These are phyloP conservation scores for Planiliza haematocheilus DNA, from an alignment of 2,113 vertebrate species.

Conservation along the genomic window DNA sequence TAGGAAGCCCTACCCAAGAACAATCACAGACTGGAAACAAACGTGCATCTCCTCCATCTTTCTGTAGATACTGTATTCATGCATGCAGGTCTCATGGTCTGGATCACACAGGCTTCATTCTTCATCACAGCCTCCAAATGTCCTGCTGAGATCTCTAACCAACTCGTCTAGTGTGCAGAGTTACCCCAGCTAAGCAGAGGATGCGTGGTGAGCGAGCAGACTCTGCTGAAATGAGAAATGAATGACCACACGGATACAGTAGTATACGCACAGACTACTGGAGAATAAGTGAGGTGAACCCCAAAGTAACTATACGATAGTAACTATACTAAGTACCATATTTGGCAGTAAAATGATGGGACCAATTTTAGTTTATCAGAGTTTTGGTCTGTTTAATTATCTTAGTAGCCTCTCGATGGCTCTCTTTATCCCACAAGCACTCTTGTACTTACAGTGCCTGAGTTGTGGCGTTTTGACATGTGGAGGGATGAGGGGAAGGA, in stretches of 20 bases:
- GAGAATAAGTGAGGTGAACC: not conserved
- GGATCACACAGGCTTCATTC: slow-evolving; percentile 23
- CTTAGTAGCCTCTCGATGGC: slow-evolving; percentile 45
- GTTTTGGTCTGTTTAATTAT: slow-evolving; percentile 13
- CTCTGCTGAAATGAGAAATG: slow-evolving; percentile 36
- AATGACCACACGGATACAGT: slow-evolving; percentile 11
- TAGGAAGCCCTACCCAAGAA: slow-evolving; percentile 8
- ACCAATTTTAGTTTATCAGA: slow-evolving; percentile 4
- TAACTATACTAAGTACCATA: not conserved
- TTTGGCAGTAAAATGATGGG: not conserved
- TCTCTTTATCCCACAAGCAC: slow-evolving; percentile 45
- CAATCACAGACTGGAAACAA: slow-evolving; percentile 18
- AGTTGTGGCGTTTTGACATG: slow-evolving; percentile 30
- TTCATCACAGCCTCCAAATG: slow-evolving; percentile 39
- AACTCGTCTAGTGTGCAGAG: slow-evolving; percentile 28
- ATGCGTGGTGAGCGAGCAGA: slow-evolving; percentile 7
- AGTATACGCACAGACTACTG: not conserved
- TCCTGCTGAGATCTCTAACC: slow-evolving; percentile 42
- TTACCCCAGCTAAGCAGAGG: slow-evolving; percentile 26
- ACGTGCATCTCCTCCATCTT: not conserved
- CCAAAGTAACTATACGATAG: too few relatives aligned
- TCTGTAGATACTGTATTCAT: slow-evolving; percentile 24
- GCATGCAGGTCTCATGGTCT: slow-evolving; percentile 18
- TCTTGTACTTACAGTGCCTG: slow-evolving; percentile 18
- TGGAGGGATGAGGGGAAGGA: slow-evolving; percentile 46